phyloP scores from a whole-genome alignment of 1,140 invertebrate species.

The Penaeus japonicus region DNA sequence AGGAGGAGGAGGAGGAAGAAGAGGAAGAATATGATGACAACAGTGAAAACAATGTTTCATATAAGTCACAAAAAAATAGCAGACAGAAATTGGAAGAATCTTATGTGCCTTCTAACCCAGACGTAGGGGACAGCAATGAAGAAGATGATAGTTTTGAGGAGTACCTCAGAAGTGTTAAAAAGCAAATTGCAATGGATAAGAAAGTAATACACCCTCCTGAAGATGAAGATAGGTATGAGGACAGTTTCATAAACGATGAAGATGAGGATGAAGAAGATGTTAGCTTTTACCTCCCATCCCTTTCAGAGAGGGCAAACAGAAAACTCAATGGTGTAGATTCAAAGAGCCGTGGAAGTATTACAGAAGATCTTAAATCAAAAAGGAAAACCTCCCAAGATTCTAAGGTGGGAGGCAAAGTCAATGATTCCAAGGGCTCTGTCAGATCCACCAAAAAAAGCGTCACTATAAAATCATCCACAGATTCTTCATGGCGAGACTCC shows the following conservation, averaged over 20 bases:
- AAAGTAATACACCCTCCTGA: background rate
- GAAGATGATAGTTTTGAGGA: slow-evolving; percentile 44
- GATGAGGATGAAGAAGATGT: slow-evolving; percentile 30
- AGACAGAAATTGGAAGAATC: too few relatives aligned
- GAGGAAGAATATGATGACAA: too few relatives aligned
- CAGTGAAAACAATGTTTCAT: too few relatives aligned
- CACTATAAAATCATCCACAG: background rate
- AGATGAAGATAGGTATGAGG: background rate
- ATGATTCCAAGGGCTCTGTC: background rate
- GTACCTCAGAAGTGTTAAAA: slow-evolving; percentile 26
- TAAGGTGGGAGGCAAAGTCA: background rate
- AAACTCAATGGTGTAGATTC: background rate
- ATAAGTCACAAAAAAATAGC: too few relatives aligned
- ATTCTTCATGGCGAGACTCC: slow-evolving; percentile 17
- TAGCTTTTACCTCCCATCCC: slow-evolving; percentile 21
- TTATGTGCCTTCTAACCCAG: background rate
- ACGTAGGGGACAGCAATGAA: background rate
- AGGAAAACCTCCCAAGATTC: background rate
- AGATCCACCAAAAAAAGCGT: background rate
- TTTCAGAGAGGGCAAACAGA: background rate
- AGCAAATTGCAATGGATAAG: background rate
- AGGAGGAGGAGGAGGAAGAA: too few relatives aligned
- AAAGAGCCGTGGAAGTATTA: background rate
- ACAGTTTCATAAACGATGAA: slow-evolving; percentile 44
- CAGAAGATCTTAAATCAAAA: slow-evolving; percentile 9